phyloP scores from a whole-genome alignment of 2,888 invertebrate species.

The Cephonodes hylas region DNA sequence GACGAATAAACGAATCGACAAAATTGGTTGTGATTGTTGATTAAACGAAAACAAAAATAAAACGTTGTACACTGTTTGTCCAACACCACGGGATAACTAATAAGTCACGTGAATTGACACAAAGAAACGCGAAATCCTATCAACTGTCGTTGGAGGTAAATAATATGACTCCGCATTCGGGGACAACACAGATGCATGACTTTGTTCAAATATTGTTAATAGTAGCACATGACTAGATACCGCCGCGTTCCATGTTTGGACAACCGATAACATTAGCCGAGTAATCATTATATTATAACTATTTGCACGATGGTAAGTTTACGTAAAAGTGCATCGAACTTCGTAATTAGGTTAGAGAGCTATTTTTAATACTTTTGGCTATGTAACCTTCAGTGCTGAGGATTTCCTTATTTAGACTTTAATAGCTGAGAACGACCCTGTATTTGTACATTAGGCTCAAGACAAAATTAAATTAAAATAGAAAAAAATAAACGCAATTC shows the following conservation, averaged over 20 bases:
- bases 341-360: neutral
- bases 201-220: conserved; percentile 48
- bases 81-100: neutral
- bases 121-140: neutral
- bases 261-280: conserved; percentile 36
- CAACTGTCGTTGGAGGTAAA: conserved; percentile 21
- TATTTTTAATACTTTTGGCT: no score
- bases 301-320: conserved; percentile 13
- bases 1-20: no score
- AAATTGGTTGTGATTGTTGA: conserved; percentile 23
- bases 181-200: conserved; percentile 43
- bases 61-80: no score
- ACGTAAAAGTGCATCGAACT: conserved; percentile 6
- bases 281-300: conserved; percentile 15
- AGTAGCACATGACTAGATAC: conserved; percentile 52
- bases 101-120: neutral
- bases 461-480: no score
- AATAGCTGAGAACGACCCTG: no score
- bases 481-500: no score
- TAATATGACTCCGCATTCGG: conserved; percentile 25
- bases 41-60: no score
- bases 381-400: no score
- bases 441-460: no score
- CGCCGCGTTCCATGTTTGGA: conserved; percentile 35
- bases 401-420: no score